A percentile compares a stretch with the other conserved stretches of the same genome.
Conservation (phyloP, 2,113 vertebrate species). For the Xiphophorus hellerii region DNA sequence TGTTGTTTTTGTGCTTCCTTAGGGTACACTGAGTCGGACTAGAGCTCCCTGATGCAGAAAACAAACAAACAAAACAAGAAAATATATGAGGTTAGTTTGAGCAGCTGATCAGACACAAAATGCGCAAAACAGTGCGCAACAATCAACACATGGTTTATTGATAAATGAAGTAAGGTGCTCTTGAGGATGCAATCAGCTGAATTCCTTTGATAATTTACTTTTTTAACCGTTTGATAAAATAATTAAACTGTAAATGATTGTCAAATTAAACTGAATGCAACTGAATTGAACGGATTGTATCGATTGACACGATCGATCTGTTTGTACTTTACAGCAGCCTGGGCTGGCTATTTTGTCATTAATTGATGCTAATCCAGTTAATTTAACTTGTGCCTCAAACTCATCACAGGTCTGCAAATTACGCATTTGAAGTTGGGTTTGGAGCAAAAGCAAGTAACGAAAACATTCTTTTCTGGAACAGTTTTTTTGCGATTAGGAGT, state of each 20-base stretch:
- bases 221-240: not conserved
- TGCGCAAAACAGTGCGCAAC: not conserved
- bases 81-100: not conserved
- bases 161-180: not conserved
- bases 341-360: not conserved
- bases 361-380: not conserved
- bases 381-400: not conserved
- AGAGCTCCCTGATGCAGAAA: conserved; percentile 60
- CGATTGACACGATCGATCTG: not conserved
- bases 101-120: not conserved
- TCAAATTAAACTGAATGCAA: not conserved
- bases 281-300: not conserved
- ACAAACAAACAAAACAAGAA: not conserved
- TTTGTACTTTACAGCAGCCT: not conserved
- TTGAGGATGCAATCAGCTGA: not conserved
- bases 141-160: not conserved
- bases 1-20: conserved; percentile 87
- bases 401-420: not conserved
- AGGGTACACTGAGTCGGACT: conserved; percentile 73
- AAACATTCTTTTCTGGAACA: not conserved
- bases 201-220: not conserved
- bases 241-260: too few relatives aligned
- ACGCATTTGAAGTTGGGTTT: not conserved
- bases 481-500: not conserved
- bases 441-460: not conserved